Percentiles rank a stretch among this genome's conserved stretches.
Conservation (phyloP, 1,140 invertebrate species). For the Drosophila navojoa region DNA sequence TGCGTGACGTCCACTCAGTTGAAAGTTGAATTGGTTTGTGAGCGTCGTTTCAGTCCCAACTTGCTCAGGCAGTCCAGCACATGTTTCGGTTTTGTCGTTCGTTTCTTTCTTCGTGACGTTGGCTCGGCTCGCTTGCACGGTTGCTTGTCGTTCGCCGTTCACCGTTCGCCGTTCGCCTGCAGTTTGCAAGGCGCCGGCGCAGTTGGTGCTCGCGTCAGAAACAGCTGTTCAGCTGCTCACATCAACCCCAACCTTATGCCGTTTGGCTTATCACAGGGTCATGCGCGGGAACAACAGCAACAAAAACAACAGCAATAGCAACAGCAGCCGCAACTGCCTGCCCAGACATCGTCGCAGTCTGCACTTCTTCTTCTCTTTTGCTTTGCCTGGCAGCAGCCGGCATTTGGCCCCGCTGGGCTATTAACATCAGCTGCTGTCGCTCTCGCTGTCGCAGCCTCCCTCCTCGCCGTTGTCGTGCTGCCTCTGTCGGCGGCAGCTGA, state of each 20-base stretch:
- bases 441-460: slow-evolving; percentile 36
- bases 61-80: slow-evolving; percentile 35
- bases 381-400: slow-evolving; percentile 57
- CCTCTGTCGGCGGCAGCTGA: slow-evolving; percentile 65
- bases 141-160: slow-evolving; percentile 6
- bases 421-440: slow-evolving; percentile 78
- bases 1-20: slow-evolving; percentile 62
- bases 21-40: slow-evolving; percentile 73
- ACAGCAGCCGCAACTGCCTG: slow-evolving; percentile 51
- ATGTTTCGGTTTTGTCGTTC: slow-evolving; percentile 38
- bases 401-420: slow-evolving; percentile 75
- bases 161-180: slow-evolving; percentile 35
- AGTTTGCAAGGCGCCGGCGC: slow-evolving; percentile 65
- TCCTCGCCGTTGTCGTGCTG: slow-evolving; percentile 22
- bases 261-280: slow-evolving; percentile 40
- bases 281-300: slow-evolving; percentile 21
- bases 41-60: slow-evolving; percentile 43
- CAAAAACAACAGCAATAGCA: slow-evolving; percentile 31
- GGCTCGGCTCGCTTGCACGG: slow-evolving; percentile 15
- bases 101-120: slow-evolving; percentile 7
- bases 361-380: slow-evolving; percentile 30
- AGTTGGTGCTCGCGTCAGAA: slow-evolving; percentile 53
- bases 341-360: slow-evolving; percentile 53
- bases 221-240: slow-evolving; percentile 67
- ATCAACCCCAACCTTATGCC: slow-evolving; percentile 21